Conservation (phyloP, 2,113 vertebrate species). For the Symphodus melops region DNA sequence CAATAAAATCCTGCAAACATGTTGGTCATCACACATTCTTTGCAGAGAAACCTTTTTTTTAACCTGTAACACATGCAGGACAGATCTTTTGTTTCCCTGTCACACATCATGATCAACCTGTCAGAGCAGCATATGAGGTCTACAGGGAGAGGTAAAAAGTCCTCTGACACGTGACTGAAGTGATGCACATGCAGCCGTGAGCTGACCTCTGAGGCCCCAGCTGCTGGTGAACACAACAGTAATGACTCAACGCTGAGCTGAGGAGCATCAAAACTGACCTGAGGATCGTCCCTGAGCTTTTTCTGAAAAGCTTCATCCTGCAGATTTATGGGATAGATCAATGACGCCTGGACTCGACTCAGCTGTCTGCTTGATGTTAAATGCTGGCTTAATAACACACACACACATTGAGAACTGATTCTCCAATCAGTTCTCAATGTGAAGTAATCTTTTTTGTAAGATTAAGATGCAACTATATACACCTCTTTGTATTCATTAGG, state of each 20-base stretch:
- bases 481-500: too few species aligned
- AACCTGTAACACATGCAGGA: constrained; percentile 9
- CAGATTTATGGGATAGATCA: constrained; percentile 26
- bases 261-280: constrained; percentile 26
- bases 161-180: constrained; percentile 31
- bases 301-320: constrained; percentile 36
- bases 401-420: background rate
- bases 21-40: background rate
- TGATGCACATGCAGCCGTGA: constrained; percentile 18
- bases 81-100: background rate
- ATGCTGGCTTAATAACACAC: constrained; percentile 5
- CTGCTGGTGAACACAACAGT: constrained; percentile 20
- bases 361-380: constrained; percentile 20
- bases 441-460: background rate
- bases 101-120: constrained; percentile 6
- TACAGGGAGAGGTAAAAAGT: background rate
- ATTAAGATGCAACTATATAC: background rate
- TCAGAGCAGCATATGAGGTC: constrained; percentile 8
- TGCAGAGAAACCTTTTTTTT: background rate
- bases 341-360: constrained; percentile 20
- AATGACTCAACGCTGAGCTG: constrained; percentile 43
- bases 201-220: constrained; percentile 35
- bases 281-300: constrained; percentile 15
- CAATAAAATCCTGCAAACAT: background rate
- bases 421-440: background rate